Evolutionary conservation across 37 sponge, comb jelly and placozoan genomes (phyloP), one percentile per base, ranked within the genome.

Genomic region (Beroe forskalii): DNA sequence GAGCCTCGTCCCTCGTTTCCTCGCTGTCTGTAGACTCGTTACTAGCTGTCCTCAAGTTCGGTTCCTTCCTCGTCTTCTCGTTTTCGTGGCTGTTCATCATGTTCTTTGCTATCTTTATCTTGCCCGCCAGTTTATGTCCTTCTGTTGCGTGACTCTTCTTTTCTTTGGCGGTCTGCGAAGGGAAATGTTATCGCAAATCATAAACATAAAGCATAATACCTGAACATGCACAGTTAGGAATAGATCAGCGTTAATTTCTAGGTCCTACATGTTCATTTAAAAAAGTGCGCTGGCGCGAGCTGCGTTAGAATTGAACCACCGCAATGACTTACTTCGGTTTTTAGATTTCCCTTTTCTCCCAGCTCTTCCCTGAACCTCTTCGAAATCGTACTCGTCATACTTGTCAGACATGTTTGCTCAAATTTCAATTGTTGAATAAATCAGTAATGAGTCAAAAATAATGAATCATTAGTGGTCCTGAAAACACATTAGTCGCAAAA

Each of bases 1-100:
- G 39, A 33, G 23, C 9, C 39, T 72, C 75, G 9, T 72, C 75
- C 9, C 37, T 72, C 8, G 40, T 20, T 35, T 30, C 75, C 39
- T 72, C 75, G 39, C 37, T 37, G 8, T 72, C 75, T 72, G 75
- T 72, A 33, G 75, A 72, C 75, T 72, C 75, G 40, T 72, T 72
- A 4, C 39, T 36, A 20, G 30, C 75, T 20, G 37, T 72, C 31
- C 75, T 23, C 35, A 6, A 22, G 4, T 36, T 36, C 40, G 35
- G 4, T 6, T 8, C 8, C 30, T 72, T 72, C 75, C 75, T 72
- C 6, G 28, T 30, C 30, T 33, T 37, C 39, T 72, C 75, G 75
- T 72, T 72, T 3, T 72, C 9, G 39, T 72, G 75, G 22, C 39
- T 36, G 75, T 72, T 72, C 75, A 72, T 72, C 75, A 72, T 72